These are phyloP conservation scores for Agrilus cyanescens DNA, from an alignment of 2,888 invertebrate species.

Conservation along the genomic window DNA sequence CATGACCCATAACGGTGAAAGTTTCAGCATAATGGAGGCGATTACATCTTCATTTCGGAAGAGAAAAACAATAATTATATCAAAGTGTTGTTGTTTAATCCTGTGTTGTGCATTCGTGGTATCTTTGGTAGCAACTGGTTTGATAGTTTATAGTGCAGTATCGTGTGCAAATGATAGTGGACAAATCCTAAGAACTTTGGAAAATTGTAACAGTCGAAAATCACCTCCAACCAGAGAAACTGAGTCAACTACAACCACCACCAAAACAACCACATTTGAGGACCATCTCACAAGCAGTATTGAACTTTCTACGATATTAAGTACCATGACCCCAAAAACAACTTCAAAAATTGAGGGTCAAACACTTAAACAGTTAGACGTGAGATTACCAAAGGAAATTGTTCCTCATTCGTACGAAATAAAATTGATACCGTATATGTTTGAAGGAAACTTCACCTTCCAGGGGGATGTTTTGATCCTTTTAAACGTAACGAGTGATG, in stretches of 20 bases:
- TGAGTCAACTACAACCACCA: conserved; percentile 6
- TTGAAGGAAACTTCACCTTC: conserved; percentile 68
- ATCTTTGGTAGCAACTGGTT: conserved; percentile 56
- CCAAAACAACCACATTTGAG: too few relatives aligned
- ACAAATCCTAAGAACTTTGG: conserved; percentile 28
- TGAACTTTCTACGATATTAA: not conserved
- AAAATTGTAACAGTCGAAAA: conserved; percentile 31
- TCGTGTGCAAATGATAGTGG: conserved; percentile 46
- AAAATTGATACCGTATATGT: conserved; percentile 58
- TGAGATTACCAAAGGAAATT: conserved; percentile 57
- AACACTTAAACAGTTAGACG: conserved; percentile 32
- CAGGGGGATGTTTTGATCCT: conserved; percentile 55
- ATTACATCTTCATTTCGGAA: conserved; percentile 49
- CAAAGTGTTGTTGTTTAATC: conserved; percentile 50
- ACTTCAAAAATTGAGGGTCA: conserved; percentile 6
- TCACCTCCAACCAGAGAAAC: conserved; percentile 21
- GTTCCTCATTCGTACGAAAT: conserved; percentile 59
- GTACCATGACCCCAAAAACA: not conserved
- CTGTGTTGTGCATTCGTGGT: conserved; percentile 51
- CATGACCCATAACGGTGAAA: conserved; percentile 24
- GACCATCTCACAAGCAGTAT: too few relatives aligned
- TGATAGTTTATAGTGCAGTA: conserved; percentile 66
- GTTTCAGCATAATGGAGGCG: conserved; percentile 23
- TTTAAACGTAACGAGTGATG: conserved; percentile 48
- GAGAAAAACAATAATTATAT: conserved; percentile 50